Conservation (phyloP, 2,888 invertebrate genomes). For the Sminthurides aquaticus region DNA sequence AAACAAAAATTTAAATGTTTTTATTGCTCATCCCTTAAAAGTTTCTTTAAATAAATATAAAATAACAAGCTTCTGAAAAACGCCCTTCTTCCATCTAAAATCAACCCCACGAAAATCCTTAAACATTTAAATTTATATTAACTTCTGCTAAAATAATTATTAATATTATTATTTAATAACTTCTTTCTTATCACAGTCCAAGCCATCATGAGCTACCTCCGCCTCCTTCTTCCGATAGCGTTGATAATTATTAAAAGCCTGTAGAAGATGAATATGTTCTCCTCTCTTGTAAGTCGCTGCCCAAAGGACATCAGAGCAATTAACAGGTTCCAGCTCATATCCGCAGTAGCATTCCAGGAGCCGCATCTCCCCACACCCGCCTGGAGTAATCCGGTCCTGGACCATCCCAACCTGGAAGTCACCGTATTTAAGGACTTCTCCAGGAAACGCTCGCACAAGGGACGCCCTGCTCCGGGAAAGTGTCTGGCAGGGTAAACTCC, state of each 20-base stretch:
- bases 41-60: too few relatives aligned
- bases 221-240: not conserved
- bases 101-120: too few relatives aligned
- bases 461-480: not conserved
- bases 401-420: slow-evolving; percentile 15
- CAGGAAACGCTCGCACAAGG: slow-evolving; percentile 12
- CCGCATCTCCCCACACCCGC: slow-evolving; percentile 11
- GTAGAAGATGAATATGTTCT: slow-evolving; percentile 4
- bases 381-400: slow-evolving; percentile 7
- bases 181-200: not conserved
- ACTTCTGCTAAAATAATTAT: too few relatives aligned
- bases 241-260: slow-evolving; percentile 11
- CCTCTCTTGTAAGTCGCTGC: slow-evolving; percentile 19
- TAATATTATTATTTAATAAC: slow-evolving; percentile 1
- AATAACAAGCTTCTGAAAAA: too few relatives aligned
- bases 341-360: slow-evolving; percentile 15
- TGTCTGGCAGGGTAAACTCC: slow-evolving; percentile 9
- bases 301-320: slow-evolving; percentile 14
- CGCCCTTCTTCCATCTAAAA: too few relatives aligned
- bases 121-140: too few relatives aligned
- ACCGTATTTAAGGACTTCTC: slow-evolving; percentile 14
- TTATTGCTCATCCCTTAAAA: too few relatives aligned
- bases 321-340: not conserved
- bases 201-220: not conserved
- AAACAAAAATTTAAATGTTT: too few relatives aligned